A percentile compares a stretch with the other conserved stretches of the same genome.
Conservation (phyloP, 2,888 invertebrate genomes). For the Synanthedon myopaeformis region DNA sequence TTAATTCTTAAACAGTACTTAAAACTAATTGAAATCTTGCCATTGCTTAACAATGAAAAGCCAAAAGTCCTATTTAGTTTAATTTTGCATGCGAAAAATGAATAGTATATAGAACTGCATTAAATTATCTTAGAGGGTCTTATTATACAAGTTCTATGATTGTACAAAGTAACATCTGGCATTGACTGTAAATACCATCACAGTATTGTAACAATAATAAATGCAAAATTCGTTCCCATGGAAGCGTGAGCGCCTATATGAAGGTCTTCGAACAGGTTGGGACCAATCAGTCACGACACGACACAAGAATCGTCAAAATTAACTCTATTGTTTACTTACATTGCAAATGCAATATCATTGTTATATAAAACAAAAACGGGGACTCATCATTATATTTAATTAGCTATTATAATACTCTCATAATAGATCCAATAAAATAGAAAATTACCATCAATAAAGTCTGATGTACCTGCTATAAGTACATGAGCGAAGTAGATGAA, state of each 20-base stretch:
- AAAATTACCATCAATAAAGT: no score
- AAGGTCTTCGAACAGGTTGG: slow-evolving; percentile 12
- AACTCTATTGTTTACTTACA: slow-evolving; percentile 1
- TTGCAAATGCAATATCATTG: slow-evolving; percentile 6
- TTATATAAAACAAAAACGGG: background rate
- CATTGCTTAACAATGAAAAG: no score
- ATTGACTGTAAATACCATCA: background rate
- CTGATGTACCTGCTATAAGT: no score
- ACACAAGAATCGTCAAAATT: slow-evolving; percentile 8
- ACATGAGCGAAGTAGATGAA: no score
- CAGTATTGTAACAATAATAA: slow-evolving; percentile 1
- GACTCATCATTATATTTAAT: no score
- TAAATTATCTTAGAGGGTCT: background rate
- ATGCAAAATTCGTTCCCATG: slow-evolving; percentile 11
- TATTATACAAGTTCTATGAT: background rate
- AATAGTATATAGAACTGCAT: no score
- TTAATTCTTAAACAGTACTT: no score
- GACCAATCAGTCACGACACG: slow-evolving; percentile 9
- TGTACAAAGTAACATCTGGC: background rate
- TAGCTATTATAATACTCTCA: no score
- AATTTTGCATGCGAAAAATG: background rate
- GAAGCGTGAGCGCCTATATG: slow-evolving; percentile 10
- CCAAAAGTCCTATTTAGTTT: no score
- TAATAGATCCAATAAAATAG: no score
- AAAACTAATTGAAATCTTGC: no score